Evolutionary conservation across 2,113 vertebrate genomes (phyloP).

Genomic region (Pangasianodon hypophthalmus): DNA sequence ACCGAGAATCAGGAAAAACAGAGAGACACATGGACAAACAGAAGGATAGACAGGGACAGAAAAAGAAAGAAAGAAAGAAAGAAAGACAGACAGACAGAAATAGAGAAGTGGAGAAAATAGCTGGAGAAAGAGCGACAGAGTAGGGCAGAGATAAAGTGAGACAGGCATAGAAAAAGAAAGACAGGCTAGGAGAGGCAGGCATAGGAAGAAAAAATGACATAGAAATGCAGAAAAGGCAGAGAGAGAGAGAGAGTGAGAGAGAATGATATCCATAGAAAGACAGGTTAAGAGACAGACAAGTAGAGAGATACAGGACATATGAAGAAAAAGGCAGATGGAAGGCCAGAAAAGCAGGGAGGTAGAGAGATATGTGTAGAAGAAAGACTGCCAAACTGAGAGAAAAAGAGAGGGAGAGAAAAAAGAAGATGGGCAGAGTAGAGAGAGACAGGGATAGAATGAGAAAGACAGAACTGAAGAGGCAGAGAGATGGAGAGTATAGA

Average conservation of each 20-base stretch:
- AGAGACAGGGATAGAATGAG: neutral
- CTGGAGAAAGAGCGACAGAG: neutral
- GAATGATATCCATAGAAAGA: constrained; percentile 10
- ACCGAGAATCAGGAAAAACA: neutral
- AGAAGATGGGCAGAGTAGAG: no score
- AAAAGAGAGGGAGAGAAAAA: neutral
- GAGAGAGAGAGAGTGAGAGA: constrained; percentile 24
- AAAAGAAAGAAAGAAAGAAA: neutral
- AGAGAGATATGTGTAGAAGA: constrained; percentile 11
- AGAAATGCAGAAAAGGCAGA: neutral
- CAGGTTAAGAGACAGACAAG: neutral
- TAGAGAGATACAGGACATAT: constrained; percentile 4
- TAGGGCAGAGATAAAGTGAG: neutral
- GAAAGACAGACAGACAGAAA: neutral
- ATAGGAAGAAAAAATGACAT: constrained; percentile 36
- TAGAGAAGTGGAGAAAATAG: neutral
- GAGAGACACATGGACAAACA: neutral
- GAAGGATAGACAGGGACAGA: neutral
- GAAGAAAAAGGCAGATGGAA: constrained; percentile 11
- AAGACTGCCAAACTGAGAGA: constrained; percentile 14
- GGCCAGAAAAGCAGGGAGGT: constrained; percentile 40
- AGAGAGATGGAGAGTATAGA: neutral
- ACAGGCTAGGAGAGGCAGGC: no score
- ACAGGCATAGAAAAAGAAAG: constrained; percentile 12
- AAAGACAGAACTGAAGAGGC: constrained; percentile 32